Percentiles rank a stretch among this genome's conserved stretches.
phyloP scores from a whole-genome alignment of 2,113 vertebrate species.

The mouse (Mus musculus) region GRCm39 chr13:17290501-17291000 shows the following conservation, averaged over 20 bases:
- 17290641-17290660: conserved; percentile 86
- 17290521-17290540: conserved; percentile 90
- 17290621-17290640: conserved; percentile 88
- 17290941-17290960: neutral
- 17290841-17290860: conserved; percentile 71
- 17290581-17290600: conserved; percentile 89
- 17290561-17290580: conserved; percentile 90
- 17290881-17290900: conserved; percentile 61
- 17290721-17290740: conserved; percentile 81
- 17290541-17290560: conserved; percentile 89
- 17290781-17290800: conserved; percentile 78
- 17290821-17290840: conserved; percentile 68
- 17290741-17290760: conserved; percentile 82
- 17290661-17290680: conserved; percentile 86
- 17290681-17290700: conserved; percentile 89
- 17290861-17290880: conserved; percentile 71
- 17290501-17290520: conserved; percentile 88
- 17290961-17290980: neutral
- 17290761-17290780: conserved; percentile 75
- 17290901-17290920: conserved; percentile 48
- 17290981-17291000: neutral
- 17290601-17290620: conserved; percentile 87
- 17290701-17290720: conserved; percentile 85
- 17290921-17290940: neutral
- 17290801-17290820: conserved; percentile 70